Evolutionary conservation across 2,888 invertebrate genomes (phyloP).

Genomic region (Tenthredo livida): DNA sequence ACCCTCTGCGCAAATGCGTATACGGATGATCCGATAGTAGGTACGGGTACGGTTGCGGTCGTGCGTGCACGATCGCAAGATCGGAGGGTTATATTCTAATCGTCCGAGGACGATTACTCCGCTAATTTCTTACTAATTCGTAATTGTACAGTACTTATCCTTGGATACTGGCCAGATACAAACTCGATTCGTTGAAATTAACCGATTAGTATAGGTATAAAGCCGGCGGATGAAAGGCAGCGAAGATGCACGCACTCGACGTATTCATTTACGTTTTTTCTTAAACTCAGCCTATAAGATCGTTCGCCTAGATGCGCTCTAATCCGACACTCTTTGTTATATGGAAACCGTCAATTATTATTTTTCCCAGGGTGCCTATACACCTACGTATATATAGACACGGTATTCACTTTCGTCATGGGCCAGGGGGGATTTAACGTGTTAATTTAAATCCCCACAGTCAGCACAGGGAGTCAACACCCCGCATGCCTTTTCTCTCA

Average conservation of each 20-base stretch:
- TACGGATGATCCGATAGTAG: slow-evolving; percentile 10
- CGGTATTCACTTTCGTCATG: neutral
- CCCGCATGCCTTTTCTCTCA: neutral
- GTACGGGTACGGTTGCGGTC: neutral
- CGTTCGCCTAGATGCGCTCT: neutral
- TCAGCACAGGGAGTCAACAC: neutral
- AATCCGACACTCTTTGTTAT: neutral
- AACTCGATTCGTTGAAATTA: slow-evolving; percentile 28
- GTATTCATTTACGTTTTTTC: neutral
- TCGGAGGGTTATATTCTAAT: slow-evolving; percentile 37
- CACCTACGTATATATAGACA: neutral
- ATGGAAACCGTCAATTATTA: slow-evolving; percentile 7
- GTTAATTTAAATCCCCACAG: slow-evolving; percentile 22
- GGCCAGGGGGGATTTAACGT: slow-evolving; percentile 5
- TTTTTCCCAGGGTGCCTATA: neutral
- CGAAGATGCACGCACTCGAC: slow-evolving; percentile 23
- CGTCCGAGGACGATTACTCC: slow-evolving; percentile 36
- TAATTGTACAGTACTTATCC: slow-evolving; percentile 38
- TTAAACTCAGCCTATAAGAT: neutral
- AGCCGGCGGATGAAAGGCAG: neutral
- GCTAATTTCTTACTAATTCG: slow-evolving; percentile 49
- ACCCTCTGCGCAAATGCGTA: slow-evolving; percentile 31
- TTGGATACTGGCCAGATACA: slow-evolving; percentile 16
- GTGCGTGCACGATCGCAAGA: slow-evolving; percentile 35
- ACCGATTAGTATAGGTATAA: slow-evolving; percentile 34